Conservation (phyloP, 2,797 vertebrate species). For the Anabacerthia variegaticeps region DNA sequence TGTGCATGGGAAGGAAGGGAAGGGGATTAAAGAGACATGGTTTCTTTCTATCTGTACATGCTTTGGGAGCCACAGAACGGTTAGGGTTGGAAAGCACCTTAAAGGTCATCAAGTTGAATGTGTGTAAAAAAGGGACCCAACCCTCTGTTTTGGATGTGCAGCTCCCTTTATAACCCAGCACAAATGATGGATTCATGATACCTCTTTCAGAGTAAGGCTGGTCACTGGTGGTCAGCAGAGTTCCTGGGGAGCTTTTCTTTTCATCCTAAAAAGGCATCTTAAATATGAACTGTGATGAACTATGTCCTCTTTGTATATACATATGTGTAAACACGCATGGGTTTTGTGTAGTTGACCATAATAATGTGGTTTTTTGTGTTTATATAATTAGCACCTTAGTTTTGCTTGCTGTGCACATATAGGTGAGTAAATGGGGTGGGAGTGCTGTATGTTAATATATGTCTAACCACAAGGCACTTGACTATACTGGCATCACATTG, state of each 20-base stretch:
- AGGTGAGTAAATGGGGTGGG: fast-evolving
- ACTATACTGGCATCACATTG: fast-evolving
- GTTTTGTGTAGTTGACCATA: not conserved
- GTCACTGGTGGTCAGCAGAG: not conserved
- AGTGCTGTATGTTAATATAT: fast-evolving
- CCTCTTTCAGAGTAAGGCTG: not conserved
- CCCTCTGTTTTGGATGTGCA: not conserved
- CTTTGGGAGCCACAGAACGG: not conserved
- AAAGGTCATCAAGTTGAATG: not conserved
- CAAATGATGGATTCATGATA: not conserved
- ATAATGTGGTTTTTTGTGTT: not conserved
- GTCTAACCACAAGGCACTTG: not conserved
- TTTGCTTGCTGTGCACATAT: not conserved
- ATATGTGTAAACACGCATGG: fast-evolving
- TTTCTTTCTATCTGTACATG: not conserved
- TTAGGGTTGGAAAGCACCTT: not conserved
- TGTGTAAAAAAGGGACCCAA: not conserved
- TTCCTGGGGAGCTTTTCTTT: not conserved
- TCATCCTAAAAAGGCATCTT: not conserved
- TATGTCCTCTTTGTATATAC: not conserved
- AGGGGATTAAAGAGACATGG: fast-evolving
- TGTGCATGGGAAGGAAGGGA: not conserved
- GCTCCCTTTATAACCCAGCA: not conserved
- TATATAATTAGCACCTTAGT: not conserved
- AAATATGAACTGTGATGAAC: not conserved